phyloP scores from a whole-genome alignment of 2,113 vertebrate species.

The Rhadina sibilatrix region DNA sequence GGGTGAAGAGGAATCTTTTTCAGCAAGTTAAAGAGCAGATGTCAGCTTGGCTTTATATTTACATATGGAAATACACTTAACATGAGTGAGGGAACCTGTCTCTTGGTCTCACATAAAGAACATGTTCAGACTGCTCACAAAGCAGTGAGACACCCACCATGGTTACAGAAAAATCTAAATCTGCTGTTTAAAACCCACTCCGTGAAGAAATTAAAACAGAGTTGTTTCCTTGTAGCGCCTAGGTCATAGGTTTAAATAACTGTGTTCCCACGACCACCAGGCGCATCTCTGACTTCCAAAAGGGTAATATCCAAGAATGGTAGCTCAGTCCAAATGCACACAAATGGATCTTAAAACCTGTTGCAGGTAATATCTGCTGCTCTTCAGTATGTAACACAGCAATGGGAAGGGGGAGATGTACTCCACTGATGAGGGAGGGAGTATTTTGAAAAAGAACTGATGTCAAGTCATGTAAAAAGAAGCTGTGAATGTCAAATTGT shows the following conservation, averaged over 20 bases:
- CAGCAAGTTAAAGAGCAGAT: neutral
- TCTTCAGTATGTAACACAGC: neutral
- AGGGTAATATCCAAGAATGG: rapidly evolving
- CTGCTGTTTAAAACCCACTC: neutral
- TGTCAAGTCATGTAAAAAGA: neutral
- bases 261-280: neutral
- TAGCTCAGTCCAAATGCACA: neutral
- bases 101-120: neutral
- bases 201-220: neutral
- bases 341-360: neutral
- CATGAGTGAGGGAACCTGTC: neutral
- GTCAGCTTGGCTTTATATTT: neutral
- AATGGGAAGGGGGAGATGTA: neutral
- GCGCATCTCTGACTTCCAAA: neutral
- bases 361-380: neutral
- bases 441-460: neutral
- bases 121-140: neutral
- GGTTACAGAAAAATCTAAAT: neutral
- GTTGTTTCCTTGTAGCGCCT: neutral
- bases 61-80: neutral
- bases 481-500: constrained; percentile 29
- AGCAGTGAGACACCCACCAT: neutral
- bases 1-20: neutral
- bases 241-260: neutral
- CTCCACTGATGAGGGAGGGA: neutral